These are phyloP conservation scores for Balaeniceps rex DNA, from an alignment of 2,113 vertebrate genomes.

Conservation along the genomic window DNA sequence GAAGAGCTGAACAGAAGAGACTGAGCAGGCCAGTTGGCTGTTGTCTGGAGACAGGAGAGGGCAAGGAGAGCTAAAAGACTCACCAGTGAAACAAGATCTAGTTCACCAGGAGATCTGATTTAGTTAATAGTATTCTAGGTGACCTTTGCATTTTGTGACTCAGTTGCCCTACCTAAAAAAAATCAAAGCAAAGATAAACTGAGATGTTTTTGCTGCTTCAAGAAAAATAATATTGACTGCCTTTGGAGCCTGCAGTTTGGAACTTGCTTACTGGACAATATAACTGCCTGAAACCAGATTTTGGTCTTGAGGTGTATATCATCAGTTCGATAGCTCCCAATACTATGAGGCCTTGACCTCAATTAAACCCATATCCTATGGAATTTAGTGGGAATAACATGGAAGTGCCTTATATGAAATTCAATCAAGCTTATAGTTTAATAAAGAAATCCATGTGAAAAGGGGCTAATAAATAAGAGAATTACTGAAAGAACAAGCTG, in stretches of 20 bases:
- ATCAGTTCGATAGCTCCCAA: not conserved
- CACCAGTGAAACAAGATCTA: not conserved
- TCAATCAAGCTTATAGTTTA: not conserved
- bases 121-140: not conserved
- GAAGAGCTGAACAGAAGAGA: not conserved
- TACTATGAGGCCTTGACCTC: not conserved
- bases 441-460: not conserved
- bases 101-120: not conserved
- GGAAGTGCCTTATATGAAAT: not conserved
- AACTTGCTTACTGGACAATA: not conserved
- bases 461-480: not conserved
- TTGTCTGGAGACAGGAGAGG: not conserved
- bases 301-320: not conserved
- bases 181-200: not conserved
- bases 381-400: not conserved
- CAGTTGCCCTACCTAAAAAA: not conserved
- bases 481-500: not conserved
- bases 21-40: not conserved
- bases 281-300: not conserved
- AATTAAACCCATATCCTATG: not conserved
- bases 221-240: not conserved
- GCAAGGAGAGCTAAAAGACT: not conserved
- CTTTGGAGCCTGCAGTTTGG: not conserved
- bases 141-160: not conserved
- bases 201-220: not conserved